Base-by-base conservation (phyloP, 2,888 invertebrate species). In the Brachyptera risi region DNA sequence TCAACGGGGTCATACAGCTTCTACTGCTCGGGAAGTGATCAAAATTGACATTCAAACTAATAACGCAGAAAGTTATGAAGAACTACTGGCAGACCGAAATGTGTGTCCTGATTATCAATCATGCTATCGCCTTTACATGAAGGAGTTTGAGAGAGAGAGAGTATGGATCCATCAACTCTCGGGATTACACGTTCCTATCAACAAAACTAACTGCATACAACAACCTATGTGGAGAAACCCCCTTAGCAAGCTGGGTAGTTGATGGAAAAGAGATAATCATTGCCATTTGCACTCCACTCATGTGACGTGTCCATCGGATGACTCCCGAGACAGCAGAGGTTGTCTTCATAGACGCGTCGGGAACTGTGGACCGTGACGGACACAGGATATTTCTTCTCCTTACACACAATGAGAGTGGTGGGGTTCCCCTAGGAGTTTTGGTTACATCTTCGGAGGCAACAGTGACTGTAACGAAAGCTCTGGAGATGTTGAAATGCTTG, bases 381-480 rank as follows among this genome's bases (percentile, higher is more conserved):
- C 44, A 31, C 17, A 9, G 44, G 2, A 37, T 58, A 1, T 58
- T 58, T 35, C 13, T 58, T 2, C 31, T 58, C 9, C n/a, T 58
- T 23, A 27, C 44, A 11, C 44, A 44, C n/a, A n/a, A n/a, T n/a
- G 31, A 9, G 27, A 47, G 31, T 3, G 58, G 47, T 42, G 44
- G 17, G n/a, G 21, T 58, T 5, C 58, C 58, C 3, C 17, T 58
- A 26, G 58, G 58, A 24, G 19, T 44, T 4, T 19, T 58, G n/a
- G 26, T 58, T 17, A 27, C 37, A 21, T 21, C 58, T 5, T 58
- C 58, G 7, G 58, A 58, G 21, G 17, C 24, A 3, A 24, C 15
- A 58, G 24, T 9, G 21, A 17, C 19, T 4, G 17, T 44, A 9
- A 44, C 15, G 19, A 44, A 19, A 19, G 44, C 44, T 21, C 4